These are phyloP conservation scores for Dysdera silvatica DNA, from an alignment of 1,140 invertebrate species.

Conservation along the genomic window DNA sequence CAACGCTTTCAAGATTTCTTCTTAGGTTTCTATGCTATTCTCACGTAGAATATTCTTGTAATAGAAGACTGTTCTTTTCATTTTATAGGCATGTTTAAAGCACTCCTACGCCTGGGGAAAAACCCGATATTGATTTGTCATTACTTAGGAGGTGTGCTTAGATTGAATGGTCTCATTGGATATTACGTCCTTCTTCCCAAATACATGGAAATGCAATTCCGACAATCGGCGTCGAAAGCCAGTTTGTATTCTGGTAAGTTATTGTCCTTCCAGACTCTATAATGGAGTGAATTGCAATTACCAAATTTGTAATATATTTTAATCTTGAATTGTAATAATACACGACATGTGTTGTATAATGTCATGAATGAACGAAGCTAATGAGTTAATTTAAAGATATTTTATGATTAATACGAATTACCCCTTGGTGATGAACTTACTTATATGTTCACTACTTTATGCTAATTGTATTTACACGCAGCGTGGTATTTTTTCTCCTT, in stretches of 20 bases:
- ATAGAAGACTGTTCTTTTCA: background rate
- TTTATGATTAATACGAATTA: too few species aligned
- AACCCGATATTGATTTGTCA: conserved; percentile 28
- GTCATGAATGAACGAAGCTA: too few species aligned
- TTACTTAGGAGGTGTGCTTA: conserved; percentile 21
- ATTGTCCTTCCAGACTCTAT: background rate
- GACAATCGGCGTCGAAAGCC: conserved; percentile 59
- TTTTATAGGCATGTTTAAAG: conserved; percentile 20
- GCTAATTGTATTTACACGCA: too few species aligned
- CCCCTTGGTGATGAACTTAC: too few species aligned
- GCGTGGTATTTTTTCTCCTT: too few species aligned
- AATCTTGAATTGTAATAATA: too few species aligned
- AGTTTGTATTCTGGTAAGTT: conserved; percentile 56
- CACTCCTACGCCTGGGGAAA: conserved; percentile 19
- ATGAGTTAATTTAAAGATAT: too few species aligned
- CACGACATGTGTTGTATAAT: too few species aligned
- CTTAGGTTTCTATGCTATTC: background rate
- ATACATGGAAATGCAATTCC: conserved; percentile 64
- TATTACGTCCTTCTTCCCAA: conserved; percentile 67
- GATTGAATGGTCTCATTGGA: conserved; percentile 53
- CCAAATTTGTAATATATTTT: too few species aligned
- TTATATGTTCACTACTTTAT: too few species aligned
- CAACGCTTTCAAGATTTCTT: background rate
- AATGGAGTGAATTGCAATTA: background rate
- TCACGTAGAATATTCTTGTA: background rate